Evolutionary conservation across 2,113 vertebrate genomes (phyloP), one percentile per base, ranked within the genome.

Genomic region (Struthio camelus): DNA sequence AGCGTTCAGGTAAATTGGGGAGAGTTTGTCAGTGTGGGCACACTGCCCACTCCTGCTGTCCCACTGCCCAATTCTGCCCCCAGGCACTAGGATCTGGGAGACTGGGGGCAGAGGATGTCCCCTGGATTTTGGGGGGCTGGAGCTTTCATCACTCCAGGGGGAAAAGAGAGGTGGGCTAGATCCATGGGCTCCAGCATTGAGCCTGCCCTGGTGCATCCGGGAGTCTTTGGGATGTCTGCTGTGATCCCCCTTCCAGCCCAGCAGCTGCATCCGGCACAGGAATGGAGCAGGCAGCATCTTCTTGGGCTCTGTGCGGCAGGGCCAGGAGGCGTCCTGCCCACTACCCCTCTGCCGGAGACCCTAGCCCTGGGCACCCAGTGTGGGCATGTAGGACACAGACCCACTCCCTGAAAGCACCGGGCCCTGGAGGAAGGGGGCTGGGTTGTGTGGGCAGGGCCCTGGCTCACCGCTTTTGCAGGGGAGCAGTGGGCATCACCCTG

Each of bases 181-280:
- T 18, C 46, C 46, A 19, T 48, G 11, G 46, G 27, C 27, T 14
- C 54, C 54, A 30, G 27, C 27, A 8, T 27, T 10, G 25, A 34
- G 30, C 23, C 56, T 24, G n/a, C 32, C 10, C 5, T 1, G 6
- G 50, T 27, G 54, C 17, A 4, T 15, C 23, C n/a, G n/a, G n/a
- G n/a, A n/a, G n/a, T n/a, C n/a, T n/a, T n/a, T n/a, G n/a, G n/a
- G n/a, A n/a, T n/a, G n/a, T n/a, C n/a, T n/a, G n/a, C 27, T 53
- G 54, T 17, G 7, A n/a, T 23, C 8, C 73, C 28, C 7, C 36
- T 34, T 17, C 30, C 17, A 9, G 24, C 50, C 19, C 30, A 66
- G 1, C 1, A 1, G 18, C 34, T 11, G 48, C 12, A 1, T 56
- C 24, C 5, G 5, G 9, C n/a, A 25, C 19, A 13, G 12, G 20